These are phyloP conservation scores for Heliconius ethilla DNA, from an alignment of 2,888 invertebrate genomes.

Conservation along the genomic window DNA sequence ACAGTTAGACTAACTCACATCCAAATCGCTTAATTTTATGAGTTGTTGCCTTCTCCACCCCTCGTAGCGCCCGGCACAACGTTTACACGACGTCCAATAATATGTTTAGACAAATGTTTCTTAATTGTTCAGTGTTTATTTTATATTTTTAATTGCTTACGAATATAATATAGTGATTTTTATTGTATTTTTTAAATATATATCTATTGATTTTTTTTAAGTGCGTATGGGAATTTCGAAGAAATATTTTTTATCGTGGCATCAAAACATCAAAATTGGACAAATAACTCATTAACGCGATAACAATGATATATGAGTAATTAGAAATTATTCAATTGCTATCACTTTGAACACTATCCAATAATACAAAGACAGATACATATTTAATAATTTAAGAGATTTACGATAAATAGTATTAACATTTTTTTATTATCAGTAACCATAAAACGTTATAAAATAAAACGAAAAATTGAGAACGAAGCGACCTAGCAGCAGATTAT, in stretches of 20 bases:
- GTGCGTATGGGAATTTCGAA: neutral
- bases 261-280: constrained; percentile 37
- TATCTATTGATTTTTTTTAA: neutral
- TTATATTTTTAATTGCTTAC: neutral
- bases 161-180: neutral
- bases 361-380: neutral
- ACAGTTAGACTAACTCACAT: constrained; percentile 82
- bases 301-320: constrained; percentile 35
- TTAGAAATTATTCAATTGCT: constrained; percentile 32
- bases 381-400: neutral
- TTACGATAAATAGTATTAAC: neutral
- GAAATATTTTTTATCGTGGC: constrained; percentile 37
- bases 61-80: constrained; percentile 64
- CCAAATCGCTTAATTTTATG: constrained; percentile 83
- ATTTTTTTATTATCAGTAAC: no score
- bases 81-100: constrained; percentile 55
- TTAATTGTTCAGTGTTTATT: neutral
- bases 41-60: constrained; percentile 83
- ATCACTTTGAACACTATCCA: constrained; percentile 19
- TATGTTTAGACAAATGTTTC: neutral
- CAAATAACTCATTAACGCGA: constrained; percentile 27
- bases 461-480: no score
- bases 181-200: no score
- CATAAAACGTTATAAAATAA: neutral
- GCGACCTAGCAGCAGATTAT: no score